phyloP scores from a whole-genome alignment of 2,113 vertebrate genomes.

The Microcebus jonahi region DNA sequence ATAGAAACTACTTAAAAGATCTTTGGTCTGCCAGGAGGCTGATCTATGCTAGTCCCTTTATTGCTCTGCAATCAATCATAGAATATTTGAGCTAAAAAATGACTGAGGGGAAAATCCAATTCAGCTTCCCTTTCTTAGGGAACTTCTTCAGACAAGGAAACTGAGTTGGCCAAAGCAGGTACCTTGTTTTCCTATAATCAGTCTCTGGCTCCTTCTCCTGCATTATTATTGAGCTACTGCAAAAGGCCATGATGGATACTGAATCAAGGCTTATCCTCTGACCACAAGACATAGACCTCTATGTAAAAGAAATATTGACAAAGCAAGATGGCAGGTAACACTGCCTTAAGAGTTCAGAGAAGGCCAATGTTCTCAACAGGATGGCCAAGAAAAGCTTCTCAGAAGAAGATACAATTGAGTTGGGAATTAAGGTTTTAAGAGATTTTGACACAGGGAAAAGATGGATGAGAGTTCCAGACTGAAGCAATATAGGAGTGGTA shows the following conservation, averaged over 20 bases:
- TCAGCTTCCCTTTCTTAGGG: background rate
- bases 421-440: background rate
- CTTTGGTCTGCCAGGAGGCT: background rate
- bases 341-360: background rate
- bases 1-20: background rate
- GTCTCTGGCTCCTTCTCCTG: background rate
- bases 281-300: background rate
- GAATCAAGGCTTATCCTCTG: background rate
- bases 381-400: background rate
- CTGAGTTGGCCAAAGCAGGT: background rate
- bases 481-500: background rate
- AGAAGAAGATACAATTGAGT: background rate
- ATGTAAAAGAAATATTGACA: background rate
- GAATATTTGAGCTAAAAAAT: background rate
- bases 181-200: background rate
- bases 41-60: background rate
- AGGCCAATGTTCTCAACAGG: background rate
- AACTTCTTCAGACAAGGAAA: background rate
- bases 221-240: background rate
- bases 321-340: background rate
- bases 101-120: background rate
- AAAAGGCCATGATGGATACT: background rate
- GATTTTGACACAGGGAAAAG: background rate
- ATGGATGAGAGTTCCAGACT: fast-evolving
- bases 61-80: background rate